phyloP scores from a whole-genome alignment of 53 echinoderm and acorn worm genomes.

The Apostichopus leukothele region DNA sequence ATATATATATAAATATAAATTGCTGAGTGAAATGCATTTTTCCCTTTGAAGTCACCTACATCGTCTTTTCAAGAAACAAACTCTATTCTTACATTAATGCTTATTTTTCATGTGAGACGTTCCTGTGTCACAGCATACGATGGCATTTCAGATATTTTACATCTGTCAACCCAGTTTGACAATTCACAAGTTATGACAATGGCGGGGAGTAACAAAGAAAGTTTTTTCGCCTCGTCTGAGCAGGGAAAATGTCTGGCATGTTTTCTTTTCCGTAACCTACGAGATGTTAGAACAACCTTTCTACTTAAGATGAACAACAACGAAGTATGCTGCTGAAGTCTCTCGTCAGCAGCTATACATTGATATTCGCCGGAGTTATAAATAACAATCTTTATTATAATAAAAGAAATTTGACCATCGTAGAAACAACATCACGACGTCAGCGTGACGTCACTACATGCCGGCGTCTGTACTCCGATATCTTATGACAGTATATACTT shows the following conservation, averaged over 20 bases:
- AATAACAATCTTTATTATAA: not conserved
- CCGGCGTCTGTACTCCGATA: not conserved
- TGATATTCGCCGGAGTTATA: not conserved
- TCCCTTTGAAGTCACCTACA: no score
- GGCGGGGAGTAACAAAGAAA: not conserved
- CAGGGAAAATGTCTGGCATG: not conserved
- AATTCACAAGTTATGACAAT: constrained; percentile 3
- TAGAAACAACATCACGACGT: not conserved
- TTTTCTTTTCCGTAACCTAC: not conserved
- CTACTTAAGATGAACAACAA: not conserved
- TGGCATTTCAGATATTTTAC: constrained; percentile 1
- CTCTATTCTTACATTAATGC: not conserved
- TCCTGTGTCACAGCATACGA: not conserved
- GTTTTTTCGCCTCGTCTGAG: not conserved
- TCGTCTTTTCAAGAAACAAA: no score
- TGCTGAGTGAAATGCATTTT: no score
- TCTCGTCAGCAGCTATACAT: not conserved
- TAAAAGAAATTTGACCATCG: not conserved
- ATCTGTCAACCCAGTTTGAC: not conserved
- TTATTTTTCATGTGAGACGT: not conserved
- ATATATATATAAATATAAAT: no score
- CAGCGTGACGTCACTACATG: constrained; percentile 6
- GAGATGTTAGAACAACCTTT: not conserved
- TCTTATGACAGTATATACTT: not conserved
- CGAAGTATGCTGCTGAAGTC: not conserved